A percentile compares a stretch with the other conserved stretches of the same genome.
Conservation (phyloP, 2,113 vertebrate species). For the Mormyrus lacerda region DNA sequence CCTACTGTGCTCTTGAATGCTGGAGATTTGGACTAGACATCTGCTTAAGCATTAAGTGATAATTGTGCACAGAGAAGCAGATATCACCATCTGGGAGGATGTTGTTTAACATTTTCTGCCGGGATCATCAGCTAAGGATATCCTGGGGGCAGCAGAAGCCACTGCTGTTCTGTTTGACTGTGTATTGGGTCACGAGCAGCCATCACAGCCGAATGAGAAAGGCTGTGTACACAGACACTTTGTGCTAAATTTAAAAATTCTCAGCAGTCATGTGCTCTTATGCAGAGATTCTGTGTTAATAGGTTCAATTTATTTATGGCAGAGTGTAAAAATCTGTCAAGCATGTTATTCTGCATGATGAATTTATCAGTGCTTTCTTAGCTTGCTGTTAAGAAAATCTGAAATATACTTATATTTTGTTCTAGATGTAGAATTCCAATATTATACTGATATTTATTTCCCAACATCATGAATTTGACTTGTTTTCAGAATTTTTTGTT, state of each 20-base stretch:
- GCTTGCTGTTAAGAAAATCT: neutral
- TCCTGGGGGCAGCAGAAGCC: neutral
- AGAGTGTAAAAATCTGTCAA: neutral
- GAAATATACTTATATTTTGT: neutral
- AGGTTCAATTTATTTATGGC: neutral
- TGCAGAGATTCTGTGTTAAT: neutral
- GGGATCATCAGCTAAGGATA: neutral
- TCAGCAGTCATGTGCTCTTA: neutral
- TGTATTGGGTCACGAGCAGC: neutral
- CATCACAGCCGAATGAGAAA: neutral
- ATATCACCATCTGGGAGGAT: neutral
- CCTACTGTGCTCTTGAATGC: neutral
- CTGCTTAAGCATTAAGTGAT: neutral
- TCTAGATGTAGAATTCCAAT: neutral
- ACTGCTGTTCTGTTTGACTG: neutral
- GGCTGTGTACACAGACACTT: neutral
- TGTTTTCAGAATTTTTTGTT: neutral
- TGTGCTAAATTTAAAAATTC: neutral
- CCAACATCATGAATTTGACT: neutral
- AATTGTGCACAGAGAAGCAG: neutral
- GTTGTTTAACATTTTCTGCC: neutral
- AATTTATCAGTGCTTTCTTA: neutral
- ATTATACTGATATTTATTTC: neutral
- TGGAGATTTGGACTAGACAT: neutral
- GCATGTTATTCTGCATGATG: neutral